These are phyloP conservation scores for Eptesicus fuscus DNA, from an alignment of 2,113 vertebrate species.

Conservation along the genomic window DNA sequence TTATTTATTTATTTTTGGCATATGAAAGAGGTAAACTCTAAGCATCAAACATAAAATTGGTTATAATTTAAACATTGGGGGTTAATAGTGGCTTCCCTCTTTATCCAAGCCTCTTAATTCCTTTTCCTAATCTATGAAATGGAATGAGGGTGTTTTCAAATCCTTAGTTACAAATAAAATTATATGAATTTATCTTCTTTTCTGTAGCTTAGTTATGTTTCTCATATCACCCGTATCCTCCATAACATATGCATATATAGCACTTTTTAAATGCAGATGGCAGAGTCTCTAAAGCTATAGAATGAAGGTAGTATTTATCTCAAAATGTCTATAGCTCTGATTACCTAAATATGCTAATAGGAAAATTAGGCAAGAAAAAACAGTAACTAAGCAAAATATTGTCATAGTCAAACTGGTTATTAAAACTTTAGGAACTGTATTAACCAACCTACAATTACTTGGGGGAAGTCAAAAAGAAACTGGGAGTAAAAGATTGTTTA, in stretches of 20 bases:
- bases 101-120: constrained; percentile 15
- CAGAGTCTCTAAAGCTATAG: constrained; percentile 43
- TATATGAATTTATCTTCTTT: constrained; percentile 53
- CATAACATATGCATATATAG: constrained; percentile 13
- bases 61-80: constrained; percentile 10
- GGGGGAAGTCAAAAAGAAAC: constrained; percentile 1
- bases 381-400: constrained; percentile 39
- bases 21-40: not conserved
- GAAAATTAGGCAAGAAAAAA: constrained; percentile 63
- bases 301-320: constrained; percentile 71
- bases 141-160: constrained; percentile 27
- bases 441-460: constrained; percentile 44
- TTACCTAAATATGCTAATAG: constrained; percentile 69
- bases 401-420: not conserved
- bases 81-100: not conserved
- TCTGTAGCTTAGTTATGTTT: constrained; percentile 17
- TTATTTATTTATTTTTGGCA: too few relatives aligned
- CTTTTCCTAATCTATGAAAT: constrained; percentile 41
- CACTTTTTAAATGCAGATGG: constrained; percentile 66
- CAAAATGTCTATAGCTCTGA: constrained; percentile 67
- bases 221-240: constrained; percentile 34
- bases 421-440: constrained; percentile 36
- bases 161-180: constrained; percentile 55
- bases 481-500: not conserved
- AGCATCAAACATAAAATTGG: not conserved